phyloP scores from a whole-genome alignment of 1,140 invertebrate genomes.

The Nephotettix cincticeps region DNA sequence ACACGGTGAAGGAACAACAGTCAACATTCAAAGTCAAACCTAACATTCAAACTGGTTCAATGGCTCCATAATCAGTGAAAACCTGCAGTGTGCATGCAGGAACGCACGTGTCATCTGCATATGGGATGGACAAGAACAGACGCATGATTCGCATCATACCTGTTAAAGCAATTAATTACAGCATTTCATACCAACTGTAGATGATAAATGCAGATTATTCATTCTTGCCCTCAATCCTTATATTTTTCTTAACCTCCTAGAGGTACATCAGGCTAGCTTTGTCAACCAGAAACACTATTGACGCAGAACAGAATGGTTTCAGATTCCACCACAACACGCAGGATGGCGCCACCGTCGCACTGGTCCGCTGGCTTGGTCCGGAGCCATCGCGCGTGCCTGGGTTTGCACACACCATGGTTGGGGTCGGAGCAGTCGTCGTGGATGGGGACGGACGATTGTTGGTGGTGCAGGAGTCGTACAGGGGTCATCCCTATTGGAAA shows the following conservation, averaged over 20 bases:
- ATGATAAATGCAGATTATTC: too few species aligned
- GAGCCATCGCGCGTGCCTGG: constrained; percentile 67
- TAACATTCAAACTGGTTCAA: background rate
- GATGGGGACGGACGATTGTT: constrained; percentile 69
- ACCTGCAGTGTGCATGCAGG: background rate
- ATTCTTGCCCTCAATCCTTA: too few species aligned
- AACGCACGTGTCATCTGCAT: background rate
- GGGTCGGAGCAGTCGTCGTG: constrained; percentile 84
- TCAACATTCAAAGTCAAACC: background rate
- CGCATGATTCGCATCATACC: background rate
- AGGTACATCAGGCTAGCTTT: too few species aligned
- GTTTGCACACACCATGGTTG: constrained; percentile 82
- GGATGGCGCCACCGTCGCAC: constrained; percentile 63
- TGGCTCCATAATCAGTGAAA: background rate
- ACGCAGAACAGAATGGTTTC: constrained; percentile 67
- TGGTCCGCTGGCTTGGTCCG: constrained; percentile 75
- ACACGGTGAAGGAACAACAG: background rate
- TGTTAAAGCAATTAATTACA: constrained; percentile 27
- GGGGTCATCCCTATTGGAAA: constrained; percentile 70
- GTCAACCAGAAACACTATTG: too few species aligned
- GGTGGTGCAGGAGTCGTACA: constrained; percentile 75
- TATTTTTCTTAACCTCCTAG: constrained; percentile 20
- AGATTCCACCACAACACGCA: constrained; percentile 80
- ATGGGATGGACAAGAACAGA: background rate
- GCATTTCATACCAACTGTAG: constrained; percentile 30